Base-by-base conservation (phyloP, 1,140 invertebrate species). In the Bombus pyrosoma region DNA sequence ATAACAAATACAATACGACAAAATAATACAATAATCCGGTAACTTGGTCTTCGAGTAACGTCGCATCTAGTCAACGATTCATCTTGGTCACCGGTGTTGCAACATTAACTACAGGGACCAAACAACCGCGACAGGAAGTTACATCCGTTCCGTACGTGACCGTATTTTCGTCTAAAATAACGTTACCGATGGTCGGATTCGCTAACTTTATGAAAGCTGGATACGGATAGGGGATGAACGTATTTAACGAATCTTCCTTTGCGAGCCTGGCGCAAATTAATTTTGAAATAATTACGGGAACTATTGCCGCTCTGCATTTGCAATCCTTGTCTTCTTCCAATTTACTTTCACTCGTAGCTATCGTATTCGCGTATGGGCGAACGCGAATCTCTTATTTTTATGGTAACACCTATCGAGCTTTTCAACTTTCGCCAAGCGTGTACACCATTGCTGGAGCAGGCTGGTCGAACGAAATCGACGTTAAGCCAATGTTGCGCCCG, bases 251-350 rank as follows among this genome's bases (percentile, higher is more conserved):
- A 64, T 59, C 39, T n/a, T n/a, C 18, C 43, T n/a, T 22, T 10
- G 22, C 9, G 2, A 39, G 0, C 8, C 18, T 15, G 37, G 41
- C 18, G 39, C 37, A 43, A 82, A 34, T 82, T 74, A 43, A 43
- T 74, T 34, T 62, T 32, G 59, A 81, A n/a, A 74, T 83, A 66
- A 66, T 75, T 72, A 47, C 22, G 32, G 1, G 41, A 25, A n/a
- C n/a, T 13, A 4, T 5, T 22, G 6, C 34, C 37, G 9, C 22
- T 13, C n/a, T 53, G 9, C n/a, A 22, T 25, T 10, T 18, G 37
- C 4, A 10, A 8, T 13, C n/a, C 39, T 43, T 12, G 13, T 28
- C 34, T n/a, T 3, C 28, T 13, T 62, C 10, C 28, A 62, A 1
- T n/a, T 28, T 4, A 0, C 4, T 32, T 32, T 15, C 13, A 32